Evolutionary conservation across 2,113 vertebrate species (phyloP), one percentile per base, ranked within the genome.

Genomic region (Microcebus murinus): DNA sequence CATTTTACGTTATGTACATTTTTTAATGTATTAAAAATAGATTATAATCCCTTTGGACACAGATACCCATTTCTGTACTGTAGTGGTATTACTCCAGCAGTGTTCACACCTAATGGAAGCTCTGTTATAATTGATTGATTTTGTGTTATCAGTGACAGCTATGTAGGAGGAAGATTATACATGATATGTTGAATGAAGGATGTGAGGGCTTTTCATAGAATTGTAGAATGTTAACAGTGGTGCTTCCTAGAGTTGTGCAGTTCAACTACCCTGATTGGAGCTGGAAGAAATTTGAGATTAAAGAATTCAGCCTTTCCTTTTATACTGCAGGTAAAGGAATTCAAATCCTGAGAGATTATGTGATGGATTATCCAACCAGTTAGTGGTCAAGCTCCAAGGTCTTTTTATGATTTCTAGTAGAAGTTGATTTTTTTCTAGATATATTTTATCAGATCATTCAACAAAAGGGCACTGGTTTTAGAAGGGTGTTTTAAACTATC

Each of bases 231-330:
- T 80, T 92, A 76, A 31, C 36, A 87, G 31, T 65, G 67, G 52
- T 87, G 27, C 52, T 94, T 95, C 76, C 29, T 79, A 68, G 79
- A 84, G 29, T 81, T 87, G 31, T 87, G 27, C 50, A 81, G 2
- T 81, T 27, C 48, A 70, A 25, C 52, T 88, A 3, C 39, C 63
- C 25, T 84, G 67, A 57, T 82, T 63, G 94, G 57, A 97, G 48
- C 48, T 57, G 15, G 59, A 81, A 95, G 48, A 88, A 97, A 84
- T 61, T 55, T 85, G 83, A 95, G 29, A 79, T 86, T 29, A 42
- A 39, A 21, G 45, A 92, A 82, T 81, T 94, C 55, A 95, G 0
- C 55, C 31, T 86, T 96, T 82, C 68, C 11, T 6, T 92, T 90
- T 48, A 83, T 8, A 63, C 21, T 82, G 11, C 5, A 59, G 61